These are phyloP conservation scores for Drosophila teissieri DNA, from an alignment of 1,140 invertebrate species.

Conservation along the genomic window DNA sequence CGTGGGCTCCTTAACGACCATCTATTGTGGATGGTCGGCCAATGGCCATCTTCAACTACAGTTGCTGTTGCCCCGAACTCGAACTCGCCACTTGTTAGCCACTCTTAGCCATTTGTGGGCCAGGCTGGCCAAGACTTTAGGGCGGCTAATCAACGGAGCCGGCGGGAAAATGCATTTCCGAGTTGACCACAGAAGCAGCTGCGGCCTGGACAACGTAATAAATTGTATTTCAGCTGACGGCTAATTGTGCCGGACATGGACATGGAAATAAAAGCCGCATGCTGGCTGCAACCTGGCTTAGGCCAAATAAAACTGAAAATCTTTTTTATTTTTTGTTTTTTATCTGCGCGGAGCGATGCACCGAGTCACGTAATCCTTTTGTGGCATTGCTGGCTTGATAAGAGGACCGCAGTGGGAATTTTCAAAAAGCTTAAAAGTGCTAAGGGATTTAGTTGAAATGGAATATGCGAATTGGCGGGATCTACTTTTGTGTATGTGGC, in stretches of 20 bases:
- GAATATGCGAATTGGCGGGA: background rate
- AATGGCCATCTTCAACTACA: slow-evolving; percentile 3
- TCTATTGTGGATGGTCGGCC: slow-evolving; percentile 6
- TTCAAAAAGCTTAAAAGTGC: slow-evolving; percentile 2
- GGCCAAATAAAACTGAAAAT: slow-evolving; percentile 35
- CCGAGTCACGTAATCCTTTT: slow-evolving; percentile 48
- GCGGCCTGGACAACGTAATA: slow-evolving; percentile 60
- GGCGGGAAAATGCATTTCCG: slow-evolving; percentile 28
- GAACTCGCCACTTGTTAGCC: slow-evolving; percentile 33
- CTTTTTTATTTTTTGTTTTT: slow-evolving; percentile 19
- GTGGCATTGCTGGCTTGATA: slow-evolving; percentile 47
- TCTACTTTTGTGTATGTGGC: background rate
- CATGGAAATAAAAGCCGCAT: slow-evolving; percentile 52
- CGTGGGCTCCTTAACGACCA: slow-evolving; percentile 25
- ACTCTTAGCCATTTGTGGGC: slow-evolving; percentile 6
- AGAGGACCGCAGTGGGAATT: slow-evolving; percentile 16
- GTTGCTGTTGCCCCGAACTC: slow-evolving; percentile 20
- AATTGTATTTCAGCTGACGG: slow-evolving; percentile 72
- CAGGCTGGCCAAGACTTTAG: slow-evolving; percentile 8
- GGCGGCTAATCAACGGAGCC: slow-evolving; percentile 30
- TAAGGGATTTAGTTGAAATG: background rate
- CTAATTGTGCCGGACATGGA: slow-evolving; percentile 64
- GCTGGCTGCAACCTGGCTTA: slow-evolving; percentile 16
- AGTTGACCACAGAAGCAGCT: slow-evolving; percentile 38
- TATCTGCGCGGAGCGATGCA: slow-evolving; percentile 33